Evolutionary conservation across 2,797 vertebrate species (phyloP), one percentile per base, ranked within the genome.

Genomic region (Corythornis leucogaster): DNA sequence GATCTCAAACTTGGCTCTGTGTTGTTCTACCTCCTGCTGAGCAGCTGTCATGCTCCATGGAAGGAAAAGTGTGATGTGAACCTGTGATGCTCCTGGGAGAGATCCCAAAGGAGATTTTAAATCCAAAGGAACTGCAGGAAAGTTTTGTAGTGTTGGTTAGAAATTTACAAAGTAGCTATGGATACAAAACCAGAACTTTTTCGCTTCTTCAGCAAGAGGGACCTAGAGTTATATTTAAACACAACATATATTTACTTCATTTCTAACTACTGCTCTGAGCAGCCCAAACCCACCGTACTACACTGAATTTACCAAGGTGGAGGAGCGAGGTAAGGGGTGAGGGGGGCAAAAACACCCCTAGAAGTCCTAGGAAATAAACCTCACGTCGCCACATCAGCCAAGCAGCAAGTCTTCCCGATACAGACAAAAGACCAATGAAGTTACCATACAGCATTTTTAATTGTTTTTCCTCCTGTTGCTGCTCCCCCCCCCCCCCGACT

Each of bases 221-320:
- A 33, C 33, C 33, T 33, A 31, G 5, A 10, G 5, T 48, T 67
- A 8, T 1, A 5, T 48, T 85, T 28, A 64, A 87, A 31, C 13
- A 15, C 14, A 51, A 30, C 30, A 46, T 8, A 9, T 0, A 26
- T 21, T 22, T 2, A 31, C 15, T 35, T 28, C 3, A 21, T 38
- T 46, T 31, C 3, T 9, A 48, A 66, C 24, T 38, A 8, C 16
- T 3, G 14, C 28, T 59, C 50, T 9, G 26, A 78, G 12, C 66
- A 61, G 67, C 40, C 40, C 54, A 78, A 57, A 35, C 28, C 31
- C 61, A 38, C 10, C 31, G 63, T 10, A n/a, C 13, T 14, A 10
- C 40, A 16, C 4, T 66, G 8, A 31, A 4, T 26, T 79, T 9
- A 48, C 22, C 57, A 35, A n/a, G 46, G 46, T 40, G 38, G 38